Conservation (phyloP, 2,888 invertebrate species). For the Platycnemis pennipes region DNA sequence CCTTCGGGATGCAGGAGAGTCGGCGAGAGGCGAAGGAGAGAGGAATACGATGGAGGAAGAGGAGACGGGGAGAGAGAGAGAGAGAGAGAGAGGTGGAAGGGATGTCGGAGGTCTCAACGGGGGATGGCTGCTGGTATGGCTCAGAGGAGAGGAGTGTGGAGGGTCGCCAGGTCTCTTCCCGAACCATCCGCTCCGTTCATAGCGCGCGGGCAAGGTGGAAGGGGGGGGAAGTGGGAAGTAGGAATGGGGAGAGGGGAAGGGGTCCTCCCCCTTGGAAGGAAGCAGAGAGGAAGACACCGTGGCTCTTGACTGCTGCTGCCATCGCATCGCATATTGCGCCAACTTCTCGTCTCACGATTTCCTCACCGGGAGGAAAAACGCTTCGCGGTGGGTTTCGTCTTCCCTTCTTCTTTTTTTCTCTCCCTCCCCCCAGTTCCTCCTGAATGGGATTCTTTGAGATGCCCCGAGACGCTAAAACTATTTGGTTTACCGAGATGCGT, state of each 20-base stretch:
- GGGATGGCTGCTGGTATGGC: constrained; percentile 23
- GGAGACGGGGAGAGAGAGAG: background rate
- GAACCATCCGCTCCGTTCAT: constrained; percentile 47
- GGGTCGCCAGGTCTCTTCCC: constrained; percentile 59
- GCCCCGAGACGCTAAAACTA: background rate
- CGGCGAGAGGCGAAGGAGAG: background rate
- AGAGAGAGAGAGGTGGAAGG: background rate
- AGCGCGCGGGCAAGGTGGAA: background rate
- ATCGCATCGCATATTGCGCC: constrained; percentile 31
- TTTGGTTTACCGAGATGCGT: background rate
- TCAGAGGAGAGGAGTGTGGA: constrained; percentile 33
- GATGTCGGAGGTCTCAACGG: background rate
- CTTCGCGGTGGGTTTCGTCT: background rate
- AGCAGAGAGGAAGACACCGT: constrained; percentile 19
- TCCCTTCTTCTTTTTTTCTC: background rate
- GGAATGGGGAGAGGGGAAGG: background rate
- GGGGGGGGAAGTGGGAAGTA: background rate
- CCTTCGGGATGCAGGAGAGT: constrained; percentile 41
- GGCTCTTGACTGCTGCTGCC: constrained; percentile 65
- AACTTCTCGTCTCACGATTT: constrained; percentile 60
- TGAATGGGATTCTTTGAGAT: constrained; percentile 37
- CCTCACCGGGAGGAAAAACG: constrained; percentile 3
- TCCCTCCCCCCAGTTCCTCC: background rate
- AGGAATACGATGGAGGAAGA: background rate
- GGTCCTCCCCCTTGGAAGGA: background rate